These are phyloP conservation scores for Ypsolopha scabrella DNA, from an alignment of 2,888 invertebrate genomes.

Conservation along the genomic window DNA sequence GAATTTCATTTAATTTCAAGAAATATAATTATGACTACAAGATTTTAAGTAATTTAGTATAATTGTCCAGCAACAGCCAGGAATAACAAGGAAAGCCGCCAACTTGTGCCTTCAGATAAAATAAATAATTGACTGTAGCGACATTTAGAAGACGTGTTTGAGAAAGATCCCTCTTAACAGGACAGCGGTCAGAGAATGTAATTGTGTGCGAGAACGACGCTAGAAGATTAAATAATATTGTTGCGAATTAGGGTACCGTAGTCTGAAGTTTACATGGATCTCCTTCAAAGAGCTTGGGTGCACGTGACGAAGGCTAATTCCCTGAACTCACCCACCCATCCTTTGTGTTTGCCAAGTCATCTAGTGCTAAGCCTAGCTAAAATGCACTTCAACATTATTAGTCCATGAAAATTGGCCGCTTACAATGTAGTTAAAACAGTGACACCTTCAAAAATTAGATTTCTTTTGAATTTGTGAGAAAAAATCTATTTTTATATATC, in stretches of 20 bases:
- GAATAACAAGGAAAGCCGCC: no score
- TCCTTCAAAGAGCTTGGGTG: not conserved
- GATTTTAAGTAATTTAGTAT: no score
- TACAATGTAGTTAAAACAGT: no score
- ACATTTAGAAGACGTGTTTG: conserved; percentile 12
- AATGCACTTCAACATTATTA: no score
- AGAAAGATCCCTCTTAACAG: not conserved
- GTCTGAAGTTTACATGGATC: not conserved
- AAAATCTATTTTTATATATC: no score
- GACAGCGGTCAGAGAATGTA: not conserved
- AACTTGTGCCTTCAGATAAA: no score
- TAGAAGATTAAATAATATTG: not conserved
- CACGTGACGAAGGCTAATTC: not conserved
- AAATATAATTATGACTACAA: not conserved
- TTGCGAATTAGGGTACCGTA: not conserved
- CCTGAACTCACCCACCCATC: not conserved
- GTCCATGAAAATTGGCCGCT: no score
- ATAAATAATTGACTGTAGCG: no score
- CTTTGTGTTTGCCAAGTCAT: not conserved
- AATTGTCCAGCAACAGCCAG: no score
- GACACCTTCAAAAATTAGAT: no score
- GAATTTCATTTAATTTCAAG: no score
- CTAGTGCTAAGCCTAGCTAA: not conserved
- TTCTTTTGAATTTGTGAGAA: no score
- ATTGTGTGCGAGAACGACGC: not conserved